Percentiles rank a stretch among this genome's conserved stretches.
Evolutionary conservation across 2,888 invertebrate species (phyloP).

Genomic region (Shargacucullia verbasci): DNA sequence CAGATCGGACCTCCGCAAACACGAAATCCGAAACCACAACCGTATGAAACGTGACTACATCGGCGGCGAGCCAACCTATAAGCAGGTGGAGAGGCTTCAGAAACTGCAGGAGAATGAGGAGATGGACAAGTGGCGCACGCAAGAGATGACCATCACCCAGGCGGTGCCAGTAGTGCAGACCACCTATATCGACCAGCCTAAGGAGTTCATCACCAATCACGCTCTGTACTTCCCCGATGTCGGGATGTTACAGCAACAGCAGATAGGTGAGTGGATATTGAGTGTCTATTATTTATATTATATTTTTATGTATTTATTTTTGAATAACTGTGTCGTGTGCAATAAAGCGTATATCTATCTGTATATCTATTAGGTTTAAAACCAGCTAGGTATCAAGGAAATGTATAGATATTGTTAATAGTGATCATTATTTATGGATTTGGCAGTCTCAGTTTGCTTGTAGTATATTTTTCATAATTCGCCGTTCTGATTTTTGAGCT

Average conservation of each 20-base stretch:
- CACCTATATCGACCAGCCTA: slow-evolving; percentile 74
- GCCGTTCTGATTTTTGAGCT: too few relatives aligned
- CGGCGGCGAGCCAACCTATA: slow-evolving; percentile 84
- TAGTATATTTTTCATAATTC: too few relatives aligned
- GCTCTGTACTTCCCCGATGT: slow-evolving; percentile 79
- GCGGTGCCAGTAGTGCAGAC: slow-evolving; percentile 64
- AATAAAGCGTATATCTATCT: too few relatives aligned
- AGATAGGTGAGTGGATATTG: slow-evolving; percentile 67
- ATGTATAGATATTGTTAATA: too few relatives aligned
- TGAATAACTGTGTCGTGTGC: too few relatives aligned
- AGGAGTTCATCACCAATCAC: slow-evolving; percentile 71
- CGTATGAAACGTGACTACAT: slow-evolving; percentile 83
- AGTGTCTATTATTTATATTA: slow-evolving; percentile 1
- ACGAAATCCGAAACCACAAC: slow-evolving; percentile 83
- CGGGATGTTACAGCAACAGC: slow-evolving; percentile 73
- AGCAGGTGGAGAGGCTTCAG: slow-evolving; percentile 80
- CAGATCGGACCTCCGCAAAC: slow-evolving; percentile 85
- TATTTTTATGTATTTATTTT: too few relatives aligned
- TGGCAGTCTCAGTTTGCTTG: too few relatives aligned
- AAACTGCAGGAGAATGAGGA: slow-evolving; percentile 68
- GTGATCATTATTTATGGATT: too few relatives aligned
- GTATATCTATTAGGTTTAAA: too few relatives aligned
- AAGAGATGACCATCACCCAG: slow-evolving; percentile 57
- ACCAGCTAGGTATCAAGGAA: too few relatives aligned
- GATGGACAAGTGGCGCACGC: slow-evolving; percentile 59